Base-by-base conservation (phyloP, 2,888 invertebrate genomes). In the Dioctria linearis region DNA sequence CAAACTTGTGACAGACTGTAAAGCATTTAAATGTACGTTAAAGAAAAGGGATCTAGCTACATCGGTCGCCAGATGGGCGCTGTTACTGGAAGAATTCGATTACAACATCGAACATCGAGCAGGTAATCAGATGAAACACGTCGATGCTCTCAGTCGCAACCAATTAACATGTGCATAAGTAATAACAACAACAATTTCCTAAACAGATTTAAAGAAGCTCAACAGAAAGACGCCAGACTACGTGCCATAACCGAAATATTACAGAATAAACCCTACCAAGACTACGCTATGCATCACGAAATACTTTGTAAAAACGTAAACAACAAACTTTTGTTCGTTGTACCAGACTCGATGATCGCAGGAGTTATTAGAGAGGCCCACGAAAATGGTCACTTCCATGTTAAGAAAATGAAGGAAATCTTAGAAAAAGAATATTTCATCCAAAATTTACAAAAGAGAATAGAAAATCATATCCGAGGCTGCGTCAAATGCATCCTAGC, bases 71-170 rank as follows among this genome's bases (percentile, higher is more conserved):
- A 46, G 83, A 6, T 84, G 83, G 83, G 82, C 82, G 0, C 78
- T 85, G 69, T 71, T 84, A 5, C 6, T 85, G 3, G 82, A 84
- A 46, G 85, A 86, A n/a, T 85, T 81, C 13, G 73, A 83, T 42
- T 84, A 83, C 61, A 59, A 43, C 5, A 82, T 85, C 11, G 84
- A 84, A 51, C 84, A 85, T 69, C 66, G 84, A 42, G 39, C 80
- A 13, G 82, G 80, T 0, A n/a, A n/a, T n/a, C n/a, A n/a, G n/a
- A n/a, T n/a, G n/a, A n/a, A n/a, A n/a, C n/a, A n/a, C n/a, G n/a
- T n/a, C n/a, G n/a, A n/a, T n/a, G n/a, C n/a, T n/a, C n/a, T n/a
- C n/a, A n/a, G n/a, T n/a, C n/a, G n/a, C n/a, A n/a, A n/a, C n/a
- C n/a, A n/a, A n/a, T n/a, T n/a, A n/a, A n/a, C n/a, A n/a, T n/a